A percentile compares a stretch with the other conserved stretches of the same genome.
These are phyloP conservation scores for Pao palembangensis DNA, from an alignment of 2,113 vertebrate genomes.

Conservation along the genomic window DNA sequence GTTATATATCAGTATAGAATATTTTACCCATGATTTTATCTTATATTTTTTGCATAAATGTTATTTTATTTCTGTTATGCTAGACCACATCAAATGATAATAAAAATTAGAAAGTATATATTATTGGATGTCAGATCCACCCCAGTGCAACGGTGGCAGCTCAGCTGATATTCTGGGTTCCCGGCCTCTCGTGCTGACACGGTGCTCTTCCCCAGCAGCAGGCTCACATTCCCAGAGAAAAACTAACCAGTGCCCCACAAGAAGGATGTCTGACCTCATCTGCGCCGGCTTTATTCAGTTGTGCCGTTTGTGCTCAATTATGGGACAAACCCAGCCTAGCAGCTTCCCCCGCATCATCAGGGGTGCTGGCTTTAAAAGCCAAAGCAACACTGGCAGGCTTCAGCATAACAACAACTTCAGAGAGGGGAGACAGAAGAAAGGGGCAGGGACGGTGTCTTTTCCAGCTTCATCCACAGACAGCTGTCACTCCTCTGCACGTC, in stretches of 20 bases:
- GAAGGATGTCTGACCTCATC: slow-evolving; percentile 72
- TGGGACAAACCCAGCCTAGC: slow-evolving; percentile 66
- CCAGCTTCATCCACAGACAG: slow-evolving; percentile 29
- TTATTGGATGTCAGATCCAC: too few relatives aligned
- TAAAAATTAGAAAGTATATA: too few relatives aligned
- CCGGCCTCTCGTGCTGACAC: neutral
- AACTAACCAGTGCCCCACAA: slow-evolving; percentile 71
- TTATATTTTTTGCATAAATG: too few relatives aligned
- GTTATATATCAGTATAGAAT: too few relatives aligned
- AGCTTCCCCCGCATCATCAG: slow-evolving; percentile 5
- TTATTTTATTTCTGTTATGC: too few relatives aligned
- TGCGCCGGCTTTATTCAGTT: slow-evolving; percentile 75
- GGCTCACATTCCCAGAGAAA: slow-evolving; percentile 72
- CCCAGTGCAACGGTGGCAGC: too few relatives aligned
- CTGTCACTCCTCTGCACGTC: slow-evolving; percentile 2
- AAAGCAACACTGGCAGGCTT: slow-evolving; percentile 9
- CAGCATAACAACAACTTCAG: slow-evolving; percentile 32
- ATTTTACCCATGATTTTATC: too few relatives aligned
- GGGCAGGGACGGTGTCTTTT: slow-evolving; percentile 11
- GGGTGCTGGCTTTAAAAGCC: slow-evolving; percentile 18
- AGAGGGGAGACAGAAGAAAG: slow-evolving; percentile 6
- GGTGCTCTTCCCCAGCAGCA: slow-evolving; percentile 51
- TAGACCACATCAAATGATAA: too few relatives aligned
- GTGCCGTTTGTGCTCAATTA: slow-evolving; percentile 79
- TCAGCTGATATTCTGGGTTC: too few relatives aligned